These are phyloP conservation scores for Podarcis cretensis DNA, from an alignment of 2,113 vertebrate species.

Conservation along the genomic window DNA sequence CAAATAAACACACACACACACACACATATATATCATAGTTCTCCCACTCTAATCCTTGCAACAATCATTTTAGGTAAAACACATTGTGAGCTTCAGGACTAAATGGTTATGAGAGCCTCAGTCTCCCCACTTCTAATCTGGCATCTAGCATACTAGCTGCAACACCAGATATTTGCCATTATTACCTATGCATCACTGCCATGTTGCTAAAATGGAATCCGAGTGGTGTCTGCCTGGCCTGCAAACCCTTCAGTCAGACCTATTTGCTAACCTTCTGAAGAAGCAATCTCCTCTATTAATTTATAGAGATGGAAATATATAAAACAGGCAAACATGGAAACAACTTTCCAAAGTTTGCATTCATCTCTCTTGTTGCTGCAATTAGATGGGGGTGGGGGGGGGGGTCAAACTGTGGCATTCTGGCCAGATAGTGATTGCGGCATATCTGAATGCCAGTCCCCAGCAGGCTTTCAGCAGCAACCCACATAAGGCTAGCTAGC, in stretches of 20 bases:
- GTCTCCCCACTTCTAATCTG: too few relatives aligned
- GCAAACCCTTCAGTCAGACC: background rate
- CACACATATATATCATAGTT: too few relatives aligned
- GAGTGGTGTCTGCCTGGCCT: constrained; percentile 5
- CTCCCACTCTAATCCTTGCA: too few relatives aligned
- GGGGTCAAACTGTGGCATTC: constrained; percentile 41
- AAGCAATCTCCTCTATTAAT: constrained; percentile 8
- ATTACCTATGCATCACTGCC: too few relatives aligned
- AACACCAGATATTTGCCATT: too few relatives aligned
- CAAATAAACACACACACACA: too few relatives aligned
- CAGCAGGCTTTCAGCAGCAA: constrained; percentile 70
- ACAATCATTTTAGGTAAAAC: too few relatives aligned
- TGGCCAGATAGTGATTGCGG: constrained; percentile 48
- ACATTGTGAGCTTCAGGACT: too few relatives aligned
- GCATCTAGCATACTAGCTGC: too few relatives aligned
- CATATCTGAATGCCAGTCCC: constrained; percentile 43
- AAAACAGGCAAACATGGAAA: constrained; percentile 10
- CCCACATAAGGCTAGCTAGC: constrained; percentile 54
- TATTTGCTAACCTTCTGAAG: constrained; percentile 8
- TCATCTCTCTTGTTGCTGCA: constrained; percentile 28
- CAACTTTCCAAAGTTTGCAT: background rate
- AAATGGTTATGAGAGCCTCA: too few relatives aligned
- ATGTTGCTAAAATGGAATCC: background rate
- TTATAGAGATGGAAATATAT: background rate
- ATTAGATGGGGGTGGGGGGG: constrained; percentile 38